A percentile compares a stretch with the other conserved stretches of the same genome.
These are phyloP conservation scores for Araneus ventricosus DNA, from an alignment of 1,140 invertebrate genomes.

Conservation along the genomic window DNA sequence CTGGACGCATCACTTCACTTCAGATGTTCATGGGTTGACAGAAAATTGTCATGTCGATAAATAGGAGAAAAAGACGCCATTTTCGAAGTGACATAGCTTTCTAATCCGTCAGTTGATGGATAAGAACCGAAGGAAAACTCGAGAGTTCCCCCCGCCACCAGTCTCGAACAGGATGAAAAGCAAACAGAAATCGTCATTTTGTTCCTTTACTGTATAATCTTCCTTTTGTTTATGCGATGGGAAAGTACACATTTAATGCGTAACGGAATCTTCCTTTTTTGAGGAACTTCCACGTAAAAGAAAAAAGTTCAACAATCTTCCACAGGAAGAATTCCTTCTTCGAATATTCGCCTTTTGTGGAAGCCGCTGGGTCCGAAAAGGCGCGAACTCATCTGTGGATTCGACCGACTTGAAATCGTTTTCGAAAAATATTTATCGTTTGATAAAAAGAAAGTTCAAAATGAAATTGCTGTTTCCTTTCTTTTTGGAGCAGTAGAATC, in stretches of 20 bases:
- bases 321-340: neutral
- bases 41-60: slow-evolving; percentile 6
- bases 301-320: slow-evolving; percentile 57
- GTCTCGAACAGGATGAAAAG: slow-evolving; percentile 32
- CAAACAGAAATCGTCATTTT: slow-evolving; percentile 9
- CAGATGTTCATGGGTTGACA: neutral
- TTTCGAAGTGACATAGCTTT: neutral
- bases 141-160: slow-evolving; percentile 24
- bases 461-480: too few relatives aligned
- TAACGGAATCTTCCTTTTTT: slow-evolving; percentile 29
- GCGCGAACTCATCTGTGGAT: neutral
- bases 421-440: too few relatives aligned
- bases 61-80: neutral
- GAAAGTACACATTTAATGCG: slow-evolving; percentile 27
- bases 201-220: slow-evolving; percentile 31
- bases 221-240: slow-evolving; percentile 57
- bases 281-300: slow-evolving; percentile 38
- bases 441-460: too few relatives aligned
- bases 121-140: neutral
- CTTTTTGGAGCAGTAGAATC: too few relatives aligned
- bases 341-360: neutral
- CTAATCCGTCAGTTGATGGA: slow-evolving; percentile 31
- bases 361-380: neutral
- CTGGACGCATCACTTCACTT: neutral
- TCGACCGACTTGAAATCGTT: too few relatives aligned